A percentile compares a stretch with the other conserved stretches of the same genome.
These are phyloP conservation scores for Brachionus plicatilis DNA, from an alignment of 1,140 invertebrate species.

Conservation along the genomic window DNA sequence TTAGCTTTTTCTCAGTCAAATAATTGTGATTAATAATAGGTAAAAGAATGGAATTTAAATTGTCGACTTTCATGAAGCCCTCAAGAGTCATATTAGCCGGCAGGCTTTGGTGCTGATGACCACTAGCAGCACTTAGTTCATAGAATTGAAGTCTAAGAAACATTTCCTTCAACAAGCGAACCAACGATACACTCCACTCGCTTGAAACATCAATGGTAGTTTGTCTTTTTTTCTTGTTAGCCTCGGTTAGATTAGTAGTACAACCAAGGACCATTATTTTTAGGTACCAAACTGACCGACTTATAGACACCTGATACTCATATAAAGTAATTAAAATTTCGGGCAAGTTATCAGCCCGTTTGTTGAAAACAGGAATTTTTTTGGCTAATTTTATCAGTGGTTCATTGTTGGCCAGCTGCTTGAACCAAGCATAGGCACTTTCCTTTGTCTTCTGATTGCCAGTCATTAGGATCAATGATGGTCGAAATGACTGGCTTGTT, in stretches of 20 bases:
- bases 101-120: not conserved
- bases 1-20: constrained; percentile 21
- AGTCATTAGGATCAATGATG: constrained; percentile 32
- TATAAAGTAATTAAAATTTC: constrained; percentile 38
- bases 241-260: constrained; percentile 7
- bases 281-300: constrained; percentile 26
- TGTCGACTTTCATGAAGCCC: constrained; percentile 35
- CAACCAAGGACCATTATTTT: constrained; percentile 39
- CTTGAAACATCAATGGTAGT: constrained; percentile 12
- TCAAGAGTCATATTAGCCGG: constrained; percentile 1
- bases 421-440: constrained; percentile 38
- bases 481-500: constrained; percentile 12
- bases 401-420: constrained; percentile 36
- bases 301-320: constrained; percentile 33
- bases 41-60: constrained; percentile 8
- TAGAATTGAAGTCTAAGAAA: not conserved
- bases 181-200: constrained; percentile 30
- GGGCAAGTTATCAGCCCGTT: constrained; percentile 26
- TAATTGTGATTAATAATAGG: constrained; percentile 2
- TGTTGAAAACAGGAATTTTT: constrained; percentile 39
- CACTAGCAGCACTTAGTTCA: not conserved
- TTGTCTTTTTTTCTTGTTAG: constrained; percentile 33
- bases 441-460: constrained; percentile 37
- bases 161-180: constrained; percentile 3
- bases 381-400: constrained; percentile 33